phyloP scores from a whole-genome alignment of 2,113 vertebrate species.

The Aleadryas rufinucha region DNA sequence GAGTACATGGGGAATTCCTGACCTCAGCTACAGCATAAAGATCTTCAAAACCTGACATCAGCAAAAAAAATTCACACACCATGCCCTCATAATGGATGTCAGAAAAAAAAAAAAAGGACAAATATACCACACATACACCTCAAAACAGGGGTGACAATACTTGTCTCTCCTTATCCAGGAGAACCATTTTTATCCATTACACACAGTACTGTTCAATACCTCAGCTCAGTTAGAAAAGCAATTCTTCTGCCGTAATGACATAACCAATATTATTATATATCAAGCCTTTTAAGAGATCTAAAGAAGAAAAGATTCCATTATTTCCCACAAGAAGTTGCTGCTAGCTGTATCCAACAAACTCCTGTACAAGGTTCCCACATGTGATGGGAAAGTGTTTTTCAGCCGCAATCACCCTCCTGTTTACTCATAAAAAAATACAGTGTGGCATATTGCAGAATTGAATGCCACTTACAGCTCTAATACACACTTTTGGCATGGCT shows the following conservation, averaged over 20 bases:
- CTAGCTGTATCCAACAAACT: background rate
- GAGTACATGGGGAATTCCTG: background rate
- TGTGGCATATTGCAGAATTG: background rate
- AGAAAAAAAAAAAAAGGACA: background rate
- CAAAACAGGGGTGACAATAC: background rate
- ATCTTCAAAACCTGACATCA: background rate
- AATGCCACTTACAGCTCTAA: background rate
- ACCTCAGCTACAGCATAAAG: background rate
- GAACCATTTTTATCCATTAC: constrained; percentile 31
- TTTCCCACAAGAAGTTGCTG: background rate
- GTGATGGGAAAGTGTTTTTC: background rate
- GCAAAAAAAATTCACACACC: background rate
- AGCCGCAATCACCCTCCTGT: background rate
- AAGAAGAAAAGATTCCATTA: constrained; percentile 10
- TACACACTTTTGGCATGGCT: background rate
- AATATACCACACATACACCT: background rate
- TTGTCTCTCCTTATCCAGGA: background rate
- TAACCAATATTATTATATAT: background rate
- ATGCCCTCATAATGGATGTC: background rate
- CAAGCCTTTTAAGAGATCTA: constrained; percentile 1
- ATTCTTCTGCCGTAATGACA: background rate
- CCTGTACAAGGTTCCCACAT: background rate
- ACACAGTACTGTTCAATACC: background rate
- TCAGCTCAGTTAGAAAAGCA: constrained; percentile 7
- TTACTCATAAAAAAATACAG: background rate